Conservation (phyloP, 2,113 vertebrate genomes). For the Barnardius zonarius region DNA sequence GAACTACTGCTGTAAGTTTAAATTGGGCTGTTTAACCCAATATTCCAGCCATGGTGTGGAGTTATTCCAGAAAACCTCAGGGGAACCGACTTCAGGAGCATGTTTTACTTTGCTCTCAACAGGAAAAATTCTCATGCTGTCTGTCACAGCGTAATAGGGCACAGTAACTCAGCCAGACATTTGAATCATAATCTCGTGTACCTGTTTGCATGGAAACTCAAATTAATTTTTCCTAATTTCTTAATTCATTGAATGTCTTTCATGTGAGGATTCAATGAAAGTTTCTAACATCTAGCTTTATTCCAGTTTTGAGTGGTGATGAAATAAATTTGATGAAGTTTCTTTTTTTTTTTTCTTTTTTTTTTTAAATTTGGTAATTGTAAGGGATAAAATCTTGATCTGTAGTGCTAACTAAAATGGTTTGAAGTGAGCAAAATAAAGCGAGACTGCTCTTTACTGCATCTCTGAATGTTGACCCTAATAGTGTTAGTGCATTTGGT, state of each 20-base stretch:
- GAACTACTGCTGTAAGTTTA: neutral
- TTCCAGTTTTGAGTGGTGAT: neutral
- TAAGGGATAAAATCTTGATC: neutral
- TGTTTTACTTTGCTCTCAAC: conserved; percentile 28
- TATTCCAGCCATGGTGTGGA: neutral
- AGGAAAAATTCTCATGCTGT: conserved; percentile 29
- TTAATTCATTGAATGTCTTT: neutral
- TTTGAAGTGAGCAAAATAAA: neutral
- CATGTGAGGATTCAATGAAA: neutral
- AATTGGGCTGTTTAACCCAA: conserved; percentile 40
- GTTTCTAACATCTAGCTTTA: neutral
- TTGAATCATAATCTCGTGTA: neutral
- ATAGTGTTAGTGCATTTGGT: neutral
- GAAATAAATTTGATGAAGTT: neutral
- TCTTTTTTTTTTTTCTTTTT: neutral
- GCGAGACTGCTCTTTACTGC: neutral
- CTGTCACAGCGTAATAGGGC: neutral
- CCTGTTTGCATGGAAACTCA: neutral
- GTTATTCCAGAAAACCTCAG: conserved; percentile 34
- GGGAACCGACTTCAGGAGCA: neutral
- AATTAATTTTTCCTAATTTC: neutral
- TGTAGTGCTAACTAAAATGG: neutral
- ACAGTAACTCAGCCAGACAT: neutral
- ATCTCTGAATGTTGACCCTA: neutral
- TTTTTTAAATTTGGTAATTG: neutral